Evolutionary conservation across 2,888 invertebrate genomes (phyloP), one percentile per base, ranked within the genome.

Genomic region (Endomychus coccineus): DNA sequence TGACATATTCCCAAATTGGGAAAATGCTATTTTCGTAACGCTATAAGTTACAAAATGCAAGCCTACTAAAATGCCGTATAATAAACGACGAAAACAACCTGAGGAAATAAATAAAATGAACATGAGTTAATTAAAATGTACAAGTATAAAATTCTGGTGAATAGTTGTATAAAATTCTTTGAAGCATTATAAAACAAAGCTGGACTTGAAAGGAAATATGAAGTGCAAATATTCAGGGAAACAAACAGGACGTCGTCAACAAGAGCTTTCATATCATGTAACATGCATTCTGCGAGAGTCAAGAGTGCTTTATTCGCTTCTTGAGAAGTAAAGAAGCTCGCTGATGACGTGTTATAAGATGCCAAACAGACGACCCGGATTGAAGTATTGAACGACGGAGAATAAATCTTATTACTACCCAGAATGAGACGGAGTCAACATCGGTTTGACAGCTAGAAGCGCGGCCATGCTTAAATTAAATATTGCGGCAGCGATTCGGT

Each of bases 391-490:
- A 61, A 56, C 56, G 58, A 45, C 48, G 39, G 50, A 55, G 59
- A 53, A 62, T 57, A 62, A 62, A 62, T 62, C 62, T 61, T 62
- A 62, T 62, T 61, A 62, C 56, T 60, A 52, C 52, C 50, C 52
- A 62, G 61, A 62, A 62, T 58, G 59, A 55, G 57, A 59, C 50
- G 61, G 55, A 62, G 59, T 59, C 61, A 62, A 62, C 62, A 61
- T 58, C 59, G 61, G 59, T 59, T 59, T 59, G 56, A 54, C 54
- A 51, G 55, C 44, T 49, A 53, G 55, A 55, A 51, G 48, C 49
- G 55, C 58, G 54, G 58, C 60, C 60, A 59, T 60, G 56, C 56
- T 56, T 59, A 61, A 60, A 62, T 61, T 61, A 61, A 59, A 62
- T 60, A 61, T 60, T 60, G 60, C 59, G 60, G 60, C 55, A 51